Conservation (phyloP, 2,797 vertebrate genomes). For the Helarctos malayanus region DNA sequence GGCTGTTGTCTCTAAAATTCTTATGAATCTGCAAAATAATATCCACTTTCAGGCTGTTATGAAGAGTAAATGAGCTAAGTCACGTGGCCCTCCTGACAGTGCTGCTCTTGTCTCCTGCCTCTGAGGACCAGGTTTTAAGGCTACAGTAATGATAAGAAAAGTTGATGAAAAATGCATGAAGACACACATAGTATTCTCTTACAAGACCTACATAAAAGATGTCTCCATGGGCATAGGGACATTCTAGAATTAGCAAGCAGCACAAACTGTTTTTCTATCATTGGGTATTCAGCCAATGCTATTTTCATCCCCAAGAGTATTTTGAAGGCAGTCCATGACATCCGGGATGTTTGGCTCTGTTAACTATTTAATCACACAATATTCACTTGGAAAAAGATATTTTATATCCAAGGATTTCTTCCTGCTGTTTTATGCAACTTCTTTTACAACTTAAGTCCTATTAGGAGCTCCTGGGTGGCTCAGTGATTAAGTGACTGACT, state of each 20-base stretch:
- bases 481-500: background rate
- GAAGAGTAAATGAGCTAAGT: background rate
- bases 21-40: background rate
- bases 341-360: background rate
- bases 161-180: background rate
- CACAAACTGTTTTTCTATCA: conserved; percentile 34
- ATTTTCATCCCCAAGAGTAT: conserved; percentile 36
- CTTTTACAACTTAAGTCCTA: conserved; percentile 35
- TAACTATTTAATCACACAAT: conserved; percentile 33
- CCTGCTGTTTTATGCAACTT: background rate
- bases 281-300: background rate
- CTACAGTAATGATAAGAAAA: background rate
- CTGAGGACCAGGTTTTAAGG: background rate
- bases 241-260: conserved; percentile 51
- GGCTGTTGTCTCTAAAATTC: background rate
- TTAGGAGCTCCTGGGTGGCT: background rate
- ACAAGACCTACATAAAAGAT: background rate
- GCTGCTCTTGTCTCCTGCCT: background rate
- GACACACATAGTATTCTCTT: background rate
- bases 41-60: background rate
- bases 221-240: background rate
- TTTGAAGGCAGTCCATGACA: conserved; percentile 9
- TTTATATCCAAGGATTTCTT: background rate
- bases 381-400: background rate
- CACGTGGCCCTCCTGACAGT: background rate